Base-by-base conservation (phyloP, 2,888 invertebrate species). In the Dolomedes plantarius region DNA sequence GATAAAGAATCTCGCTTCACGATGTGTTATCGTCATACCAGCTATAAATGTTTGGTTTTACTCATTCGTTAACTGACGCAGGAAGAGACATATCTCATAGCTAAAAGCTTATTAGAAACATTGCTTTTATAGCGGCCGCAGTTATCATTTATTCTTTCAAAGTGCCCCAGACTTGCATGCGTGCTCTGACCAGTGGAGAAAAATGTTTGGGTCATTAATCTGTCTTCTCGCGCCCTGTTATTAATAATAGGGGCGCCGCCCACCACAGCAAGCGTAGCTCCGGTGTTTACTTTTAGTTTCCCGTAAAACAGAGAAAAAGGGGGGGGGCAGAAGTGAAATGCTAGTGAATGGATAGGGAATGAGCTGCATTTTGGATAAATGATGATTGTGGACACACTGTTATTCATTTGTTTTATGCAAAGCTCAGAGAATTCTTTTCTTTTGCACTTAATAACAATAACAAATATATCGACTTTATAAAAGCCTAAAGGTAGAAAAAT, bases 161-260 rank as follows among this genome's bases (percentile, higher is more conserved):
- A 2, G 16, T 46, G 7, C 11, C 46, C n/a, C 1, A 46, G 62
- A 27, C 6, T 7, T 68, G 32, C 68, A 27, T 68, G 76, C 76
- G 75, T 76, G 68, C 46, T 41, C 19, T 46, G 41, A 41, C 67
- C 75, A 67, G 50, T 29, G 23, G 29, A 68, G 77, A 78, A 39
- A 78, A 78, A 69, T 78, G 78, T 50, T 32, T 29, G 23, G 41
- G 56, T 71, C 69, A 71, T 78, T 78, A 78, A 78, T 78, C 69
- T 78, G 32, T 36, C 39, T 36, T 50, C 62, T 78, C 56, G 56
- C 78, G 78, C 36, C 69, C 78, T 19, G 56, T 71, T 78, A 78
- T 78, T 78, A 78, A 69, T 78, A 69, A 62, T 32, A 28, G 2
- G 31, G 50, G 39, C 19, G 36, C 56, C 78, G 62, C 78, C 78